Conservation (phyloP, 1,140 invertebrate species). For the Pseudoatta argentina region DNA sequence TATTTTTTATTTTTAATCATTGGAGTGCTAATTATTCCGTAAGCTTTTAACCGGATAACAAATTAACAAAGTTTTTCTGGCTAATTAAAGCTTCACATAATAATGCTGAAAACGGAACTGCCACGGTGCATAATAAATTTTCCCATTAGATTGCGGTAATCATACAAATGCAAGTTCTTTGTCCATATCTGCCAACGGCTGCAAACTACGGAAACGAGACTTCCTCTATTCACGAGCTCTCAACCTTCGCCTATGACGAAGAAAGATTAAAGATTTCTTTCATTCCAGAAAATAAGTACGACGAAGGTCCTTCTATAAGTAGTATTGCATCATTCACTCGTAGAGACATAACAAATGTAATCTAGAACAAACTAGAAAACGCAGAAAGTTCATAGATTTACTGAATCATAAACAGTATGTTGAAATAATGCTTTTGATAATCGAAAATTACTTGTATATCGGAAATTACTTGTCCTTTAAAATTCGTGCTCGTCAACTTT, state of each 20-base stretch:
- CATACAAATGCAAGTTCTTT: slow-evolving; percentile 48
- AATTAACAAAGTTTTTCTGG: neutral
- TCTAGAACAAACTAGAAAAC: neutral
- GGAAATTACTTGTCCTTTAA: neutral
- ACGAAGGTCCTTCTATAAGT: slow-evolving; percentile 29
- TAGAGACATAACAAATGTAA: neutral
- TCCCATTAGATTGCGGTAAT: slow-evolving; percentile 61
- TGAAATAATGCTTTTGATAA: neutral
- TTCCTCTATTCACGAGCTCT: slow-evolving; percentile 40
- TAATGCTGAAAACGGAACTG: slow-evolving; percentile 1
- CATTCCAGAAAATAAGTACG: slow-evolving; percentile 44
- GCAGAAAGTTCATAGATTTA: slow-evolving; percentile 3
- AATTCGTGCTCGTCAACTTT: slow-evolving; percentile 21
- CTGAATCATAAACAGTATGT: neutral
- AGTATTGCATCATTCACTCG: neutral
- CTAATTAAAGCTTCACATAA: neutral
- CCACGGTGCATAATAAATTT: slow-evolving; percentile 40
- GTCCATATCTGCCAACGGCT: slow-evolving; percentile 13
- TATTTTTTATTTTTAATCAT: neutral
- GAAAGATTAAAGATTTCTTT: slow-evolving; percentile 72
- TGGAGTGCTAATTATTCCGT: neutral
- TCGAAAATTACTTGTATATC: slow-evolving; percentile 17
- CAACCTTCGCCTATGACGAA: slow-evolving; percentile 26
- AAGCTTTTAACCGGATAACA: neutral
- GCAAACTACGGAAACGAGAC: slow-evolving; percentile 62